phyloP scores from a whole-genome alignment of 2,797 vertebrate species.

The Sebastes wilsoni region DNA sequence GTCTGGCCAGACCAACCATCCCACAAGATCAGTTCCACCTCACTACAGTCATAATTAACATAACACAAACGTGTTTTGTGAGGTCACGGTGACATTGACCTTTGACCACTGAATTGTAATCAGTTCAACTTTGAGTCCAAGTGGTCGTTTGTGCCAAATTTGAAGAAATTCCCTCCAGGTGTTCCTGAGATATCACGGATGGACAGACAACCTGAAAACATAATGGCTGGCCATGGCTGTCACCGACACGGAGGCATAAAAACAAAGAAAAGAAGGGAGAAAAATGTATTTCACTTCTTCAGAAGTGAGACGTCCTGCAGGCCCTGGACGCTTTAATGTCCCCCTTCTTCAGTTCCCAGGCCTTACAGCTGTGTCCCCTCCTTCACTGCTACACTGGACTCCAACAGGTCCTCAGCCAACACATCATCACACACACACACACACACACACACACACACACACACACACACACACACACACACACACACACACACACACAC shows the following conservation, averaged over 20 bases:
- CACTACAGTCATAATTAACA: too few species aligned
- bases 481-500: background rate
- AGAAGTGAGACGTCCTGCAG: background rate
- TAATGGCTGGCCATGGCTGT: too few species aligned
- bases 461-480: background rate
- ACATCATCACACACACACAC: background rate
- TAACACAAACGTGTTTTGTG: too few species aligned
- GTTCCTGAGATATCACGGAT: too few species aligned
- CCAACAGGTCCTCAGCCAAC: background rate
- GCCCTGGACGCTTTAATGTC: background rate
- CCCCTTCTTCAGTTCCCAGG: conserved; percentile 7
- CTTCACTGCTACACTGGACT: conserved; percentile 7
- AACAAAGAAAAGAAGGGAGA: background rate
- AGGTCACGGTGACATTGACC: too few species aligned
- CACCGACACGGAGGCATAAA: background rate
- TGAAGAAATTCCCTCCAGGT: too few species aligned
- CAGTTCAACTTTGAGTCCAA: too few species aligned
- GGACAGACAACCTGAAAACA: background rate
- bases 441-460: background rate
- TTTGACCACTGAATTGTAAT: too few species aligned
- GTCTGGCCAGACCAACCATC: too few species aligned
- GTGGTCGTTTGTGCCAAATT: too few species aligned
- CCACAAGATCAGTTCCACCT: too few species aligned
- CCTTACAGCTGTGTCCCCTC: background rate
- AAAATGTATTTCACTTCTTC: background rate